A percentile compares a stretch with the other conserved stretches of the same genome.
These are phyloP conservation scores for Tachystola acroxantha DNA, from an alignment of 2,888 invertebrate genomes.

Conservation along the genomic window DNA sequence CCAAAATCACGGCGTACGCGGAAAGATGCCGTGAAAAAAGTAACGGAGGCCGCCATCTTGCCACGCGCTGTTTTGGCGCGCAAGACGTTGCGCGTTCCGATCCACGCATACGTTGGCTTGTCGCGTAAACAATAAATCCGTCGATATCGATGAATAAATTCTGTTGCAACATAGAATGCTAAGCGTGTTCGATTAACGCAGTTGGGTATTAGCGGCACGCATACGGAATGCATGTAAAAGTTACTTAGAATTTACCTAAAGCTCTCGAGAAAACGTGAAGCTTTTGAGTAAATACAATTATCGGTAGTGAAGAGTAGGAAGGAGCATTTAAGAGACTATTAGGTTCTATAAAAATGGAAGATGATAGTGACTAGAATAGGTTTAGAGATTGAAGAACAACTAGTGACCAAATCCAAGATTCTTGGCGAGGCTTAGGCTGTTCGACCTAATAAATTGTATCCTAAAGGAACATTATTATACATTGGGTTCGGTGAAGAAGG, in stretches of 20 bases:
- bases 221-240: constrained; percentile 48
- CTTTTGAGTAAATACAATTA: constrained; percentile 22
- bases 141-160: constrained; percentile 20
- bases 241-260: constrained; percentile 32
- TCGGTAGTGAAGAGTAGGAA: no score
- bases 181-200: constrained; percentile 61
- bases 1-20: constrained; percentile 72
- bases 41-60: constrained; percentile 50
- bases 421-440: no score
- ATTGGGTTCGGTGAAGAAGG: no score
- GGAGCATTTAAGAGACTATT: no score
- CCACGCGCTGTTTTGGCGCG: constrained; percentile 55
- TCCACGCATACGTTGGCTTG: constrained; percentile 41
- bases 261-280: constrained; percentile 18
- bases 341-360: no score
- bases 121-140: constrained; percentile 74
- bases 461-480: no score
- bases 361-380: no score
- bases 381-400: background rate
- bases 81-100: constrained; percentile 22
- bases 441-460: no score
- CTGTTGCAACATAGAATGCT: constrained; percentile 60
- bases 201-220: constrained; percentile 63
- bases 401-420: background rate
- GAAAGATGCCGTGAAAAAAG: constrained; percentile 65